Evolutionary conservation across 2,797 vertebrate species (phyloP).

Genomic region (Nannoperca obscura): DNA sequence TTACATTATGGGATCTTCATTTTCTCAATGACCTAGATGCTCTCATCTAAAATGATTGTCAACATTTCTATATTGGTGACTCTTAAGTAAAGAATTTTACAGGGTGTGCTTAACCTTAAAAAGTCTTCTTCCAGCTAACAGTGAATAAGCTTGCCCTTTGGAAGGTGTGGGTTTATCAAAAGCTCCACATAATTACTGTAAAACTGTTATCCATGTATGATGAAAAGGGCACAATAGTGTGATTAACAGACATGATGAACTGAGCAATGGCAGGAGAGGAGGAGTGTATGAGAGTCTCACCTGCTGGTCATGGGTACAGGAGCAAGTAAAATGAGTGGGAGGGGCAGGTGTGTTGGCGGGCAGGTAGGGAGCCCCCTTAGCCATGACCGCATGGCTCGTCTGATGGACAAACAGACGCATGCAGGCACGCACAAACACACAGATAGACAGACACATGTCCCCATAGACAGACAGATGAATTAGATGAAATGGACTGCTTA

Average conservation of each 20-base stretch:
- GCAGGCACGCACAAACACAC: background rate
- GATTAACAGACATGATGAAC: conserved; percentile 34
- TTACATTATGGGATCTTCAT: background rate
- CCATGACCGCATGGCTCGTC: conserved; percentile 85
- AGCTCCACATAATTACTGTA: background rate
- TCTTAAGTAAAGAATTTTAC: background rate
- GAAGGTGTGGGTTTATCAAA: background rate
- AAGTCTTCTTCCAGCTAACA: background rate
- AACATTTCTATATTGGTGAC: background rate
- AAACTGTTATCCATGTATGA: background rate
- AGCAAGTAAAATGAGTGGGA: conserved; percentile 90
- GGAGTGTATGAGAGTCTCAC: conserved; percentile 85
- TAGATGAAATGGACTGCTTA: conserved; percentile 49
- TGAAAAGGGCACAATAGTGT: background rate
- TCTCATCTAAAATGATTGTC: background rate
- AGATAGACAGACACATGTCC: conserved; percentile 29
- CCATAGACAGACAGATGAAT: conserved; percentile 51
- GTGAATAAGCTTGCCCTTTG: background rate
- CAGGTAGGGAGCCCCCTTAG: conserved; percentile 82
- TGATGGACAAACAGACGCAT: conserved; percentile 62
- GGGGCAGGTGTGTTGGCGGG: conserved; percentile 74
- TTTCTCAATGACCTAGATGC: background rate
- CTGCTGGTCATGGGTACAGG: conserved; percentile 86
- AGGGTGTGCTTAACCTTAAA: background rate
- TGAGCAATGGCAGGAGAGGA: conserved; percentile 51